Evolutionary conservation across 2,113 vertebrate species (phyloP).

Genomic region (Falcunculus frontatus): DNA sequence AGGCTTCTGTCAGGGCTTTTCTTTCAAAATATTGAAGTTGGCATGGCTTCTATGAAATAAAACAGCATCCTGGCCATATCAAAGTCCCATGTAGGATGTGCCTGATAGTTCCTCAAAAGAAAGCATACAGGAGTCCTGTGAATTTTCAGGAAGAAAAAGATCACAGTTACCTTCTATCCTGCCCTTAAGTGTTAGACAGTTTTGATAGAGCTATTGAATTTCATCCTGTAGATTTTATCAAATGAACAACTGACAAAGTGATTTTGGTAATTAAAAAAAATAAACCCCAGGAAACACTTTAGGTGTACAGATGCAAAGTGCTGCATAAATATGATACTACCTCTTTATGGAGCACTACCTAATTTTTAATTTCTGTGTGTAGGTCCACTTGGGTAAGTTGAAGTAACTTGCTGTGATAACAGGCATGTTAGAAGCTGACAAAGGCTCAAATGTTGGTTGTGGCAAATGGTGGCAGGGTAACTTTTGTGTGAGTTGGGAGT

Average conservation of each 20-base stretch:
- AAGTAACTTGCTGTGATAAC: not conserved
- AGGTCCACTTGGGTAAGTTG: not conserved
- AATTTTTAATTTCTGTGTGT: not conserved
- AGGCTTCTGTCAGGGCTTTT: not conserved
- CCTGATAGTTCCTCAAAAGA: not conserved
- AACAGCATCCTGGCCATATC: not conserved
- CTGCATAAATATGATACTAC: not conserved
- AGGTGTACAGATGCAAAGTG: not conserved
- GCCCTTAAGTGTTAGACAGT: not conserved
- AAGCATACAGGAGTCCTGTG: not conserved
- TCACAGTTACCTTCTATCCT: not conserved
- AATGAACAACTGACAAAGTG: not conserved
- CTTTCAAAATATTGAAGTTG: not conserved
- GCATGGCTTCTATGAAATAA: not conserved
- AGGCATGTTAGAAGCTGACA: not conserved
- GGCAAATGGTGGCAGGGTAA: not conserved
- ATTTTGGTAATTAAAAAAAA: not conserved
- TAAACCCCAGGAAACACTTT: rapidly evolving
- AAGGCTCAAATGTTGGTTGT: not conserved
- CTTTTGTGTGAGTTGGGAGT: not conserved
- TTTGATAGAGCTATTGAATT: not conserved
- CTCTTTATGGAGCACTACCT: not conserved
- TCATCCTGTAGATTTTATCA: not conserved
- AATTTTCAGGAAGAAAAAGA: not conserved
- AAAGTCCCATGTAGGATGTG: not conserved